A percentile compares a stretch with the other conserved stretches of the same genome.
Conservation (phyloP, 2,888 invertebrate genomes). For the Rotaria magnacalcarata region DNA sequence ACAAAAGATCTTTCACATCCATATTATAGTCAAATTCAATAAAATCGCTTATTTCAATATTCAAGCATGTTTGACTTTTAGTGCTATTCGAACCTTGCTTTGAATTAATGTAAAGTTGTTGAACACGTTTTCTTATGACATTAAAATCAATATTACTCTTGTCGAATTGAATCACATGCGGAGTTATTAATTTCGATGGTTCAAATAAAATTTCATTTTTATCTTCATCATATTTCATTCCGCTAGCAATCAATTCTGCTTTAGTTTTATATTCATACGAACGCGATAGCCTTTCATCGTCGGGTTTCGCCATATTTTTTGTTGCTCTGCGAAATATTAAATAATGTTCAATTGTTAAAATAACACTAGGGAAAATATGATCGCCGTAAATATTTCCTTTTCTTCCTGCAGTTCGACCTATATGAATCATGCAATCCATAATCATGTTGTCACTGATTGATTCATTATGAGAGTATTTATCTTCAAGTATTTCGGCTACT, state of each 20-base stretch:
- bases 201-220: background rate
- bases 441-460: background rate
- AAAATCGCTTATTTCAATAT: constrained; percentile 23
- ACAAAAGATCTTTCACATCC: background rate
- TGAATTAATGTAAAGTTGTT: background rate
- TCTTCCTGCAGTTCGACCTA: background rate
- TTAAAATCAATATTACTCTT: background rate
- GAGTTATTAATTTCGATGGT: background rate
- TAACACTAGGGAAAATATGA: background rate
- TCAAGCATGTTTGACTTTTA: background rate
- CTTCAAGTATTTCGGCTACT: background rate
- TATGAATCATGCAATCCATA: background rate
- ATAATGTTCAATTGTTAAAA: background rate
- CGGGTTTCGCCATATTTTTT: background rate
- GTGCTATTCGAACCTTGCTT: too few relatives aligned
- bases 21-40: constrained; percentile 4
- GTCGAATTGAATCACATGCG: background rate
- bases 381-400: constrained; percentile 6
- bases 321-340: background rate
- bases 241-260: background rate
- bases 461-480: background rate
- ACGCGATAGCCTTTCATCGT: background rate
- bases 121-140: too few relatives aligned
- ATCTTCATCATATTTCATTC: background rate
- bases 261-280: background rate